Evolutionary conservation across 2,888 invertebrate species (phyloP).

Genomic region (Nomada lathburiana): DNA sequence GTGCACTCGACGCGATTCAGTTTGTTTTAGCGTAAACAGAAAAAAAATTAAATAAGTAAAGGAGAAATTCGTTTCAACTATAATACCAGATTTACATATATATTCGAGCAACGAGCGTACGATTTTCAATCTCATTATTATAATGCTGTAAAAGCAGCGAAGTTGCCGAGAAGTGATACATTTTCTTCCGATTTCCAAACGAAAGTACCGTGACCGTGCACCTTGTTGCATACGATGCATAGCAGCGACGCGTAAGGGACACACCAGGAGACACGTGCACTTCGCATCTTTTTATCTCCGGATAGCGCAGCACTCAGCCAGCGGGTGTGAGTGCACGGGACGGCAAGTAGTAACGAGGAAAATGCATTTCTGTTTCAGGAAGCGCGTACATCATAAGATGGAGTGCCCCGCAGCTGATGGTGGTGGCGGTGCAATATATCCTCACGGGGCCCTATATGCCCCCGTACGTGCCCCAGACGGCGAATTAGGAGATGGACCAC

Average conservation of each 20-base stretch:
- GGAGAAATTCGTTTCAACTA: no score
- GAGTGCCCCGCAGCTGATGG: conserved; percentile 83
- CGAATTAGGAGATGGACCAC: conserved; percentile 70
- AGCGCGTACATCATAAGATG: conserved; percentile 83
- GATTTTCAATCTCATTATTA: background rate
- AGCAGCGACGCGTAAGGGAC: conserved; percentile 11
- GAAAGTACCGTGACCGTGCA: background rate
- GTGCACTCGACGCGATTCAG: background rate
- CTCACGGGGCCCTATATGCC: conserved; percentile 83
- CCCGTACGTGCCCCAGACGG: conserved; percentile 80
- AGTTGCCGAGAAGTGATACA: background rate
- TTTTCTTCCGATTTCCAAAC: background rate
- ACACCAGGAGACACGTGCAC: background rate
- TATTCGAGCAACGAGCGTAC: background rate
- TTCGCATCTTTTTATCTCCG: conserved; percentile 25
- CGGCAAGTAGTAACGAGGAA: conserved; percentile 69
- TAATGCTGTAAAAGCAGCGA: background rate
- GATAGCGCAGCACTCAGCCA: conserved; percentile 32
- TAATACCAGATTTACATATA: background rate
- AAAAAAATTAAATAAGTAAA: no score
- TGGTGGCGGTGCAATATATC: conserved; percentile 82
- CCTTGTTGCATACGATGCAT: background rate
- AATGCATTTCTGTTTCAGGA: conserved; percentile 81
- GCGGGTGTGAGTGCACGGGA: conserved; percentile 22
- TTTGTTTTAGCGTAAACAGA: background rate